phyloP scores from a whole-genome alignment of 2,888 invertebrate species.

The Thyatira batis region DNA sequence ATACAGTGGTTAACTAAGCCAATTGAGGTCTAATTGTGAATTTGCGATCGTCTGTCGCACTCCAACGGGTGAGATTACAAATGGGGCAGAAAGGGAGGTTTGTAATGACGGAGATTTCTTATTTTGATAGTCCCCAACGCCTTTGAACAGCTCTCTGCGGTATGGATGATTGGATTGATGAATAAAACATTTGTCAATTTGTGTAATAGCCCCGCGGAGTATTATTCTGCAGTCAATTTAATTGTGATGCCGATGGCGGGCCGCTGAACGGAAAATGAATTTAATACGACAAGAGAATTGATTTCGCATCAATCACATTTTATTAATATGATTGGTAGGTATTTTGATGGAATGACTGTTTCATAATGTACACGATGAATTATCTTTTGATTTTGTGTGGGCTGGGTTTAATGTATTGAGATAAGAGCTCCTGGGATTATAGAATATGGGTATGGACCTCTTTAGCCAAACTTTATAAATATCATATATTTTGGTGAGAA shows the following conservation, averaged over 20 bases:
- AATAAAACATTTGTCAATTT: conserved; percentile 80
- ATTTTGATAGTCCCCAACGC: conserved; percentile 65
- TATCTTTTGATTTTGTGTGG: too few species aligned
- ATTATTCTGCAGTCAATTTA: conserved; percentile 72
- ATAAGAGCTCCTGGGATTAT: too few species aligned
- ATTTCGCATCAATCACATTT: background rate
- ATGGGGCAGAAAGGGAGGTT: conserved; percentile 19
- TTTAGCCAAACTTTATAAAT: too few species aligned
- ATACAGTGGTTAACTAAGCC: conserved; percentile 72
- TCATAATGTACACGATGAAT: background rate
- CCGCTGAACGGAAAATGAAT: conserved; percentile 4
- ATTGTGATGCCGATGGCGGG: conserved; percentile 30
- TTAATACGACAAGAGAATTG: background rate
- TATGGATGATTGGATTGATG: conserved; percentile 74
- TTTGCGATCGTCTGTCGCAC: conserved; percentile 35
- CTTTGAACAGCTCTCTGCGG: conserved; percentile 69
- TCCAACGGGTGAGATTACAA: conserved; percentile 15
- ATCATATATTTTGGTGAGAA: too few species aligned
- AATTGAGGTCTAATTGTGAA: conserved; percentile 60
- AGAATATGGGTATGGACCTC: too few species aligned
- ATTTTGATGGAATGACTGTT: background rate
- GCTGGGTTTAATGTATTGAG: too few species aligned
- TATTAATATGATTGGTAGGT: background rate
- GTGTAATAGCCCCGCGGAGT: conserved; percentile 61
- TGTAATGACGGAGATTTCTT: conserved; percentile 44